Evolutionary conservation across 2,797 vertebrate species (phyloP), one percentile per base, ranked within the genome.

Genomic region (Onychomys torridus): DNA sequence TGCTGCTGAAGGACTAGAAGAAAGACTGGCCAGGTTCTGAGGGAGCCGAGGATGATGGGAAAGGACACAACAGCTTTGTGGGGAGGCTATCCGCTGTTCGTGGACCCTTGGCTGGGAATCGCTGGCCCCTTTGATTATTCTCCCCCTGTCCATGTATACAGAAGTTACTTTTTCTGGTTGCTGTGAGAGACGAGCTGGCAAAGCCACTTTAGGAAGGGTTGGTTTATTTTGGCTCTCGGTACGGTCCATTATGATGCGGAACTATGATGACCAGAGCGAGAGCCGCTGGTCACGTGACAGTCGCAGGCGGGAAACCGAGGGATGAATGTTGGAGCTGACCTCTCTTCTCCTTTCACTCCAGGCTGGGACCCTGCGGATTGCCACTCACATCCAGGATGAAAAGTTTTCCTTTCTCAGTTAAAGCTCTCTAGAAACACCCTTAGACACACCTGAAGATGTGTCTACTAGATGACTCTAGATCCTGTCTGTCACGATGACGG

Each of bases 1-100:
- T 19, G 23, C 43, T n/a, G 25, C 61, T 13, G 5, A 27, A 21
- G 25, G 25, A 0, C 2, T 2, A 0, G 6, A 27, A 55, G 3
- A 10, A 25, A 21, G 40, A 46, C 59, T 84, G 59, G 6, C 25
- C 7, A 6, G 0, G 7, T 16, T 32, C 46, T 4, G 2, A 14
- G 0, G 5, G 55, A 5, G 0, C 49, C 6, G 7, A 12, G 40
- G 10, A 5, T 6, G 13, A 29, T 69, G 29, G 49, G 43, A 49
- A 46, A 34, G 37, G 34, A 34, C 3, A 9, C 2, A 25, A 49
- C 5, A 34, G 27, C 17, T 84, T 32, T 8, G 5, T 14, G 65
- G 27, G 37, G 61, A 19, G 40, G 21, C 40, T 13, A 49, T 14
- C 65, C 13, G 19, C 16, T 32, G 73, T 75, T 32, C 16, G 32